A percentile compares a stretch with the other conserved stretches of the same genome.
These are phyloP conservation scores for Paramormyrops hopkinsi DNA, from an alignment of 2,797 vertebrate species.

Conservation along the genomic window DNA sequence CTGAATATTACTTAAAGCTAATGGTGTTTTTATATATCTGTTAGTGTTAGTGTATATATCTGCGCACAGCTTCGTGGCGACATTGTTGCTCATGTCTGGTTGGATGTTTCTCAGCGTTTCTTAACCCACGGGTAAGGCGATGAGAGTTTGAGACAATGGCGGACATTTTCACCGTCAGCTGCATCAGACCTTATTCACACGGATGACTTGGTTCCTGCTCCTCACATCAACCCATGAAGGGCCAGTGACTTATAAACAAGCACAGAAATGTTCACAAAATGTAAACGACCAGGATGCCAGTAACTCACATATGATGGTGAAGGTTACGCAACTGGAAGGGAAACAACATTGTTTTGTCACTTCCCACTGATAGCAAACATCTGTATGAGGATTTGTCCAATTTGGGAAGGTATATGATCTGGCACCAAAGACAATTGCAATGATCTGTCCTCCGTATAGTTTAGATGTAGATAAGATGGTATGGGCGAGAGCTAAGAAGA, in stretches of 20 bases:
- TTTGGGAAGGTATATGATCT: conserved; percentile 26
- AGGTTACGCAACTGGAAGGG: neutral
- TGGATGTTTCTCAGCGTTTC: neutral
- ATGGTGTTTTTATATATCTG: neutral
- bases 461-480: conserved; percentile 25
- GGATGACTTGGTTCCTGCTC: neutral
- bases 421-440: conserved; percentile 34
- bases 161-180: neutral
- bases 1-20: neutral
- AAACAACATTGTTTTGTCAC: neutral
- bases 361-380: neutral
- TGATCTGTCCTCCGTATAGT: conserved; percentile 34
- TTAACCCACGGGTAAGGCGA: neutral
- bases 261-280: neutral
- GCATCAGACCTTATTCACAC: neutral
- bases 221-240: neutral
- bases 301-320: neutral
- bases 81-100: neutral
- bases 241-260: neutral
- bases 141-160: neutral
- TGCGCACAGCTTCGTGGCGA: neutral
- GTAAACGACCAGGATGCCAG: neutral
- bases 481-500: neutral
- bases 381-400: neutral
- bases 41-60: neutral